Conservation (phyloP, 2,888 invertebrate genomes). For the Nomada lathburiana region DNA sequence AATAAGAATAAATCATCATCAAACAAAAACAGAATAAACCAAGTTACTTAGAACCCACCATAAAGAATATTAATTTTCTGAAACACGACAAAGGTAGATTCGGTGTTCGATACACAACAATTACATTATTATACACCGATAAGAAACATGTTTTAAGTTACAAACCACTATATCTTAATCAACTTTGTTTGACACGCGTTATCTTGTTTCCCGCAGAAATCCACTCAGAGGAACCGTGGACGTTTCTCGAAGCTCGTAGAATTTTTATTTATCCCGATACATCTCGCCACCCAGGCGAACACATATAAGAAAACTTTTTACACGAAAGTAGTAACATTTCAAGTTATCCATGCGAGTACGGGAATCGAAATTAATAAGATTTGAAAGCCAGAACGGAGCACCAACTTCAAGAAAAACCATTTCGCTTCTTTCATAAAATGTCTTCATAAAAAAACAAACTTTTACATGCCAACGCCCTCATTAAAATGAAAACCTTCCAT, state of each 20-base stretch:
- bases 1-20: no score
- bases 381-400: background rate
- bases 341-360: background rate
- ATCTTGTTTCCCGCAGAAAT: background rate
- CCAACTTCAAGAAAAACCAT: background rate
- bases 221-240: background rate
- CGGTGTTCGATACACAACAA: background rate
- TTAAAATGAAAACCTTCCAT: background rate
- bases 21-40: no score
- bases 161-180: background rate
- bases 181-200: background rate
- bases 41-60: no score
- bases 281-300: background rate
- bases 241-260: background rate
- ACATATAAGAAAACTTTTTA: slow-evolving; percentile 19
- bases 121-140: background rate
- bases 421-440: background rate
- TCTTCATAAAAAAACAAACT: background rate
- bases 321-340: background rate
- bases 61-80: background rate
- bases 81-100: background rate
- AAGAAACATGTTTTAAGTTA: no score
- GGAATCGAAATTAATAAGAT: background rate
- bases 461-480: background rate
- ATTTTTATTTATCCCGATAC: background rate